These are phyloP conservation scores for Pogonophryne albipinna DNA, from an alignment of 2,797 vertebrate species.

Conservation along the genomic window DNA sequence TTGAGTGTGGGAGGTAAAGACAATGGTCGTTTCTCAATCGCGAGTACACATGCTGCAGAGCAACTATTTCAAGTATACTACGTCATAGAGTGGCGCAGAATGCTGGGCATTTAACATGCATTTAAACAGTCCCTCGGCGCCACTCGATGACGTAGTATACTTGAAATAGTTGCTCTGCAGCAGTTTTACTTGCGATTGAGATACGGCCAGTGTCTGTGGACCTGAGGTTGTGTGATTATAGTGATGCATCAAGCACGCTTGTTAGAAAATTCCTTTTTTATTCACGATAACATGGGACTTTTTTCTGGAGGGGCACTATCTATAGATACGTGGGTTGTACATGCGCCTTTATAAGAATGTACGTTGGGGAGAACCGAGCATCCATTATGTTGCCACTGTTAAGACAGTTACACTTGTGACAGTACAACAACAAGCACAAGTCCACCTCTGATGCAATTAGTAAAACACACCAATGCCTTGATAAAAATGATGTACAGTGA, in stretches of 20 bases:
- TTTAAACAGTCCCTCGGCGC: too few relatives aligned
- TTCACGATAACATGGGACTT: neutral
- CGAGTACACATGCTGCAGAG: too few relatives aligned
- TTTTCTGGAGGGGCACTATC: neutral
- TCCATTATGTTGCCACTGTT: neutral
- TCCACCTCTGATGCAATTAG: neutral
- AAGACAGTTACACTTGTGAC: too few relatives aligned
- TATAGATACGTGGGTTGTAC: neutral
- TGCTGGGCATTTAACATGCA: too few relatives aligned
- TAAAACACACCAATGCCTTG: neutral
- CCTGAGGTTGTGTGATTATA: constrained; percentile 42
- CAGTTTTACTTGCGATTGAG: too few relatives aligned
- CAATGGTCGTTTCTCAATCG: constrained; percentile 1
- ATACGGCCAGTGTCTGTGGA: constrained; percentile 36
- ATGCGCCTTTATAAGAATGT: neutral
- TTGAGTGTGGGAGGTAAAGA: constrained; percentile 64
- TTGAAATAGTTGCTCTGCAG: too few relatives aligned
- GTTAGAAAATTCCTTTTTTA: constrained; percentile 9
- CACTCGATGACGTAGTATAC: too few relatives aligned
- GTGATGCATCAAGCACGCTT: constrained; percentile 21
- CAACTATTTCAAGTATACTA: too few relatives aligned
- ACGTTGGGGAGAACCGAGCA: too few relatives aligned
- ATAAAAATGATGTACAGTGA: neutral
- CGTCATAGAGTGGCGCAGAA: too few relatives aligned
- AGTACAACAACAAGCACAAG: neutral